These are phyloP conservation scores for Thomomys bottae DNA, from an alignment of 2,113 vertebrate species.

Conservation along the genomic window DNA sequence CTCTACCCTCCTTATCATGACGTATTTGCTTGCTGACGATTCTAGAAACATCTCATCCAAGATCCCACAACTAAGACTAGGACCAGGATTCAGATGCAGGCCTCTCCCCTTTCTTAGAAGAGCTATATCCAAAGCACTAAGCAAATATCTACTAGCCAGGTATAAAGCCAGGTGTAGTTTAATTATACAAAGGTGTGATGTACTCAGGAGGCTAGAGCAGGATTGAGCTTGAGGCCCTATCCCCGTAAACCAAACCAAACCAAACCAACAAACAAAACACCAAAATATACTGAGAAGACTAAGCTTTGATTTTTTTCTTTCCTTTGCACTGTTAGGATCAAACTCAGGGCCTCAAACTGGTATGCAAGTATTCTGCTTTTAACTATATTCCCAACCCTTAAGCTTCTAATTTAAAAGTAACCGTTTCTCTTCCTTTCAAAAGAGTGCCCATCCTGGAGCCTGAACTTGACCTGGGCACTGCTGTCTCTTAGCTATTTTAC, in stretches of 20 bases:
- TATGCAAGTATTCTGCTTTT: not conserved
- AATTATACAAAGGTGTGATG: no score
- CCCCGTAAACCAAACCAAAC: not conserved
- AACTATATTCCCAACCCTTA: not conserved
- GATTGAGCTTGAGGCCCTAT: no score
- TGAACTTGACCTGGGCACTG: no score
- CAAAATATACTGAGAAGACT: not conserved
- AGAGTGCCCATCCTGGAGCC: no score
- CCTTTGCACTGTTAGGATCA: not conserved
- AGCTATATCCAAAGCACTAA: not conserved
- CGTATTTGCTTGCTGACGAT: not conserved
- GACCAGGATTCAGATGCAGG: not conserved
- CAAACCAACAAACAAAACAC: no score
- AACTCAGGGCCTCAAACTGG: not conserved
- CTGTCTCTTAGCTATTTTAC: no score
- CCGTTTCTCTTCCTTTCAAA: not conserved
- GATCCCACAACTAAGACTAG: not conserved
- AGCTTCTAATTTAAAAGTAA: not conserved
- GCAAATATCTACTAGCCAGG: not conserved
- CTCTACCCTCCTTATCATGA: no score
- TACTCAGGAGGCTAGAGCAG: no score
- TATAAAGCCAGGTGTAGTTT: no score
- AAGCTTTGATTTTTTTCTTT: not conserved
- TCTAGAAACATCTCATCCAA: not conserved
- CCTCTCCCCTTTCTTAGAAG: not conserved